Conservation (phyloP, 2,888 invertebrate genomes). For the Drosophila subsilvestris region DNA sequence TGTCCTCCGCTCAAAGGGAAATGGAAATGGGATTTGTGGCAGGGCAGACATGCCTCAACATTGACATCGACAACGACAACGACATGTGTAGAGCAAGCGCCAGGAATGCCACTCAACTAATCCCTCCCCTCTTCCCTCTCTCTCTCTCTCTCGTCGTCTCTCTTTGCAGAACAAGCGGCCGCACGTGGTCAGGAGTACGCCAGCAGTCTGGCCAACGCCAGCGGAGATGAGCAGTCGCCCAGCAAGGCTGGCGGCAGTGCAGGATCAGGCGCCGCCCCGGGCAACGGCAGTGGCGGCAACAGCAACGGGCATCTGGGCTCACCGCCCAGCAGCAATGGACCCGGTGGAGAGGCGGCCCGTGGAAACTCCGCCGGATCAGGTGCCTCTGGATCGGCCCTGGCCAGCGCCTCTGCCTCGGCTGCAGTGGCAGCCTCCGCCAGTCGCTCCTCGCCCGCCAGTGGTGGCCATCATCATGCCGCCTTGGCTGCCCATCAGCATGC, state of each 20-base stretch:
- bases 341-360: background rate
- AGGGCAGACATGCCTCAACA: slow-evolving; percentile 6
- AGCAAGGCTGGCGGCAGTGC: slow-evolving; percentile 65
- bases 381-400: slow-evolving; percentile 42
- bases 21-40: slow-evolving; percentile 49
- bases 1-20: slow-evolving; percentile 66
- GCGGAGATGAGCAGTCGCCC: slow-evolving; percentile 79
- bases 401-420: slow-evolving; percentile 11
- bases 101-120: slow-evolving; percentile 49
- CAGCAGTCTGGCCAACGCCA: slow-evolving; percentile 71
- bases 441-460: slow-evolving; percentile 59
- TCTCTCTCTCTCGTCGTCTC: background rate
- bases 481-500: slow-evolving; percentile 75
- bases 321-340: slow-evolving; percentile 49
- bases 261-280: slow-evolving; percentile 1
- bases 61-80: background rate
- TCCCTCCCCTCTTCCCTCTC: slow-evolving; percentile 8
- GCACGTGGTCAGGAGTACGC: slow-evolving; percentile 79
- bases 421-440: slow-evolving; percentile 35
- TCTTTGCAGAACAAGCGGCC: slow-evolving; percentile 72
- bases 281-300: slow-evolving; percentile 9
- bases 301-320: slow-evolving; percentile 48
- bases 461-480: slow-evolving; percentile 64
- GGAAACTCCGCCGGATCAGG: slow-evolving; percentile 27
- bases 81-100: slow-evolving; percentile 69